These are phyloP conservation scores for Oryzias sinensis DNA, from an alignment of 2,797 vertebrate genomes.

Conservation along the genomic window DNA sequence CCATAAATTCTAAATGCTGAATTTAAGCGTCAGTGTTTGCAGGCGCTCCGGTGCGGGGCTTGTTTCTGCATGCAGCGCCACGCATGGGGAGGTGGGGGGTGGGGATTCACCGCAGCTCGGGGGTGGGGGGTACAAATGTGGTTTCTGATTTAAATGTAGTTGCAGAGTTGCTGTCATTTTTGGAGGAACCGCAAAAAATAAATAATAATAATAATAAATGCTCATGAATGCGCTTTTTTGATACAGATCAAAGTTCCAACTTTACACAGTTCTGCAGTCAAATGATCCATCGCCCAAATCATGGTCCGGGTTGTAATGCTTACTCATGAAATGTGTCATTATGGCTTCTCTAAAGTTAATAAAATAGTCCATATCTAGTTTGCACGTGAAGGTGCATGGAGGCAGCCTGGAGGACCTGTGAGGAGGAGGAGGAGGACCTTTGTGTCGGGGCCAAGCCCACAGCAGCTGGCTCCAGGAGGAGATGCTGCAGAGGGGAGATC, in stretches of 20 bases:
- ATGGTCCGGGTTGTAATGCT: too few relatives aligned
- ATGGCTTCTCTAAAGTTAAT: too few relatives aligned
- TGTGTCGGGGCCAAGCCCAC: slow-evolving; percentile 40
- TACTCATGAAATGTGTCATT: too few relatives aligned
- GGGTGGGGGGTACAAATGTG: background rate
- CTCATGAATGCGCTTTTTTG: too few relatives aligned
- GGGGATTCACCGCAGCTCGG: background rate
- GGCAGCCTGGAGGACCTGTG: slow-evolving; percentile 2
- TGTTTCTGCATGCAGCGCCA: background rate
- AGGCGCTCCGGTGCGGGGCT: slow-evolving; percentile 10
- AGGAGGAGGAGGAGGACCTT: slow-evolving; percentile 8
- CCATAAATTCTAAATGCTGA: slow-evolving; percentile 8
- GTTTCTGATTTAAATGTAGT: background rate
- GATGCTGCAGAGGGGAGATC: slow-evolving; percentile 67
- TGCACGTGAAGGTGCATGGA: background rate
- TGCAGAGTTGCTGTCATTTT: background rate
- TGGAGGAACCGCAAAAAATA: background rate
- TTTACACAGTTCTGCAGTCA: too few relatives aligned
- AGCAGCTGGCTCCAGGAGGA: slow-evolving; percentile 33
- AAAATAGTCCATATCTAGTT: too few relatives aligned
- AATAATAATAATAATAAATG: too few relatives aligned
- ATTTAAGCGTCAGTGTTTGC: background rate
- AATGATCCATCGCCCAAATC: too few relatives aligned
- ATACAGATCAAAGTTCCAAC: too few relatives aligned
- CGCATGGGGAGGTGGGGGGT: background rate